Base-by-base conservation (phyloP, 2,888 invertebrate species). In the Lordiphosa andalusiaca region DNA sequence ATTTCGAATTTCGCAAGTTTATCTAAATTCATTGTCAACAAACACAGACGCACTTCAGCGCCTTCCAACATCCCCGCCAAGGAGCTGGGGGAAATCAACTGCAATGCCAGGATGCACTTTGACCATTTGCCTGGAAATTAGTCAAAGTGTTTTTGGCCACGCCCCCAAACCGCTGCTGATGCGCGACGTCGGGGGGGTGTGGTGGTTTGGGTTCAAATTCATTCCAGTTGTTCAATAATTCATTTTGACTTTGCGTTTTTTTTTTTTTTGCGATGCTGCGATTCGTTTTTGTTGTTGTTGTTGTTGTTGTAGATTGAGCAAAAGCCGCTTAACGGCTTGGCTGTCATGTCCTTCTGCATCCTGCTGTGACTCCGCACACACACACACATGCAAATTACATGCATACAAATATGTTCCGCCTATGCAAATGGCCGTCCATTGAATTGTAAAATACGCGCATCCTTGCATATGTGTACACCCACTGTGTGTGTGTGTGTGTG, bases 1-100 rank as follows among this genome's bases (percentile, higher is more conserved):
- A 81, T 70, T 84, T 76, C 66, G 84, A 81, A 84, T 84, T 84
- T 81, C 66, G 54, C 62, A 81, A 84, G 82, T 77, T 84, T 77
- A 84, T 77, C 77, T 77, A 77, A 77, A 77, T 84, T 81, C 77
- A 77, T 81, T 77, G 77, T 84, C 82, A 84, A 84, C 82, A 81
- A 77, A 76, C 76, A 67, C 76, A 67, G 63, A 59, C 50, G 37
- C 48, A 53, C 46, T 25, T 19, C 50, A 6, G 9, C 21, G 2
- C 13, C 42, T 7, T 6, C 38, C 4, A 6, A 4, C 12, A 16
- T 5, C 16, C 7, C 19, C 19, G 23, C 40, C 9, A n/a, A 25
- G 35, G 51, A 36, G 30, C 9, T 6, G 21, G 62, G 81, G 77
- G 77, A 77, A 77, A 77, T 77, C 77, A 84, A 64, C 60, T 53